phyloP scores from a whole-genome alignment of 92 coral and sea anemone species.

The Micromussa lordhowensis region DNA sequence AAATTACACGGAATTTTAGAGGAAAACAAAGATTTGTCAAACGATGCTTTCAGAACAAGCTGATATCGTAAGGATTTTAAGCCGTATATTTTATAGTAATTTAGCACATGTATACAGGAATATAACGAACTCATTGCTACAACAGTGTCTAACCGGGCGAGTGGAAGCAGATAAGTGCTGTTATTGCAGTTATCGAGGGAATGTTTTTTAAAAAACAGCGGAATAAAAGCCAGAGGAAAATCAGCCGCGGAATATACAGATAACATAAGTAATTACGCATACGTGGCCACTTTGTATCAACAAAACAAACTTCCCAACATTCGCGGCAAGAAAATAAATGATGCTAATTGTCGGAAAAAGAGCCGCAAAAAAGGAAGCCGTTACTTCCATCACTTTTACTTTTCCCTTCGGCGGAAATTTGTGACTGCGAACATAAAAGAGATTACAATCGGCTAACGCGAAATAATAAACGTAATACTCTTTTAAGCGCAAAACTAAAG shows the following conservation, averaged over 20 bases:
- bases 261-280: conserved; percentile 6
- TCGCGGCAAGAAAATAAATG: background rate
- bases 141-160: background rate
- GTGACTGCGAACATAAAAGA: background rate
- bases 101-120: background rate
- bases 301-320: background rate
- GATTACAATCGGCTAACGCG: background rate
- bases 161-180: background rate
- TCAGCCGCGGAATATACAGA: background rate
- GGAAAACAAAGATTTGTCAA: background rate
- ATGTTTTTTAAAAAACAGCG: background rate
- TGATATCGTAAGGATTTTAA: background rate
- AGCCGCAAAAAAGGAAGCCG: background rate
- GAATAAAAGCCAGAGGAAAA: background rate
- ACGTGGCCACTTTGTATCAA: conserved; percentile 10
- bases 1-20: background rate
- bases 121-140: background rate
- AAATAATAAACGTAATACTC: background rate
- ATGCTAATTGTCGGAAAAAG: background rate
- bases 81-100: background rate
- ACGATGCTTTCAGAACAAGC: background rate
- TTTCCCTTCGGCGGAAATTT: conserved; percentile 2
- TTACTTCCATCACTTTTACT: background rate
- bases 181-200: background rate
- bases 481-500: background rate